Evolutionary conservation across 2,888 invertebrate species (phyloP), one percentile per base, ranked within the genome.

Genomic region (Lithophane ornitopus): DNA sequence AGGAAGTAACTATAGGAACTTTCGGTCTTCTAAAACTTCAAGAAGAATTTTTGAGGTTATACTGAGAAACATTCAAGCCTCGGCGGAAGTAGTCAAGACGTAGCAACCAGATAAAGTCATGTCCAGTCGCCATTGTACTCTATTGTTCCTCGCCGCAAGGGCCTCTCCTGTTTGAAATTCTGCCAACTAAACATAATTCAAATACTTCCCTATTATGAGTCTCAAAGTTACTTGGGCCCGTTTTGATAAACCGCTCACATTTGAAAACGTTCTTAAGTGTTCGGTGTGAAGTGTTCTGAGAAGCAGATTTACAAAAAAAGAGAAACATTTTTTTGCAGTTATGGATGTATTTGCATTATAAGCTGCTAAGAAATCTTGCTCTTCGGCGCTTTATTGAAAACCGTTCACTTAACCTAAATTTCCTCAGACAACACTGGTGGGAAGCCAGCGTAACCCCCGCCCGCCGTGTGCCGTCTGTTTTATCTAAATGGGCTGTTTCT

Each of bases 171-270:
- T 77, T 81, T 88, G 78, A 86, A 73, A 77, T 76, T 80, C 61
- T 80, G 76, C 87, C 85, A 85, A 86, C 74, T 73, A 63, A 74
- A 75, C 77, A 77, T 62, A 74, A 83, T 77, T 85, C 41, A 62
- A 80, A 72, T 77, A 76, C 67, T 61, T 72, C 61, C 69, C 46
- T 71, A 39, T 59, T 61, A 61, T 63, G 56, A 77, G 63, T 59
- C 34, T 61, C 61, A 22, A 54, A 70, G 62, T 70, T 70, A 73
- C 71, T 77, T 79, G 12, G 46, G 26, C 44, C 34, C n/a, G 34
- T 69, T 82, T 65, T 58, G 28, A 41, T 65, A 68, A 69, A 78
- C 52, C 58, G 0, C 52, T 82, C 14, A 61, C 14, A 82, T 67
- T 82, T 66, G 52, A 76, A 81, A 65, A 59, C n/a, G 26, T 80